Evolutionary conservation across 1,140 invertebrate species (phyloP), one percentile per base, ranked within the genome.

Genomic region (Aphidius gifuensis): DNA sequence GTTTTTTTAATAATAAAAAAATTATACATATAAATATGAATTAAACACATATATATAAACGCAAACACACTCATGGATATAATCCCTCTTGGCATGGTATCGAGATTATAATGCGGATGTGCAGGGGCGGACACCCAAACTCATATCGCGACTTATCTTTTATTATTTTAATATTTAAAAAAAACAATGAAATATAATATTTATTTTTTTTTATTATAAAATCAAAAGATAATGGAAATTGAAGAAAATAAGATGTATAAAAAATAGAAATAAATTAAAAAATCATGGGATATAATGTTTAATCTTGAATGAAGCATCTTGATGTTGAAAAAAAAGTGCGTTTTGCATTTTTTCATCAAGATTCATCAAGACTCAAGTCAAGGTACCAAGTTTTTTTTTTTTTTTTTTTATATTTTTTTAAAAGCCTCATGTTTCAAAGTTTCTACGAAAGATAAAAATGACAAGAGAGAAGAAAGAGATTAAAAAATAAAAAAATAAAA

Each of bases 271-370:
- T 6, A 49, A 42, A 55, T 16, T 0, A 42, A 43, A 55, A 16
- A n/a, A 55, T 55, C 39, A 5, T 43, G 38, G 53, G 53, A 55
- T 55, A 16, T 16, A 55, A 40, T 55, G 38, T 39, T 6, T 39
- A 55, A 55, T 55, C 53, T 55, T 40, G 21, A 8, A 16, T 42
- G 40, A 49, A 49, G 48, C 9, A 5, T 21, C 32, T 6, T 49
- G 48, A n/a, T 4, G 48, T n/a, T n/a, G 48, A 4, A 11, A 23
- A 23, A 23, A 21, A n/a, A 5, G 53, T 55, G 53, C 53, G 40
- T 55, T 46, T n/a, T 38, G 32, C 45, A 48, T 60, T 60, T 60
- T 49, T 53, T 60, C 49, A 60, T n/a, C n/a, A n/a, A n/a, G n/a
- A n/a, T n/a, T n/a, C n/a, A 55, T 55, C 53, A 55, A 55, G 53